Percentiles rank a stretch among this genome's conserved stretches.
Conservation (phyloP, 2,113 vertebrate genomes). For the Lathamus discolor region DNA sequence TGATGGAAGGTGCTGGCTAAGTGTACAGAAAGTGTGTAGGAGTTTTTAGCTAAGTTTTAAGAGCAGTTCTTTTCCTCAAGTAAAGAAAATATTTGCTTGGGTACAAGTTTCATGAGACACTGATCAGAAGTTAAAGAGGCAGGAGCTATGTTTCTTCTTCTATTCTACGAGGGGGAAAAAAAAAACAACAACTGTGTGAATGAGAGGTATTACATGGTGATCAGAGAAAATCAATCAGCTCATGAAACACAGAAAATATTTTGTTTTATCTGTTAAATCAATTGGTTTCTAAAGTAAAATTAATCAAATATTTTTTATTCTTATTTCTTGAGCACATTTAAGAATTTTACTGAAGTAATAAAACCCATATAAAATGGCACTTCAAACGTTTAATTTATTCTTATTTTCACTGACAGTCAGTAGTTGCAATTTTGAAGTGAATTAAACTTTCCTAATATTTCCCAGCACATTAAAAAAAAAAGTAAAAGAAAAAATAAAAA, state of each 20-base stretch:
- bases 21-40: not conserved
- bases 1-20: not conserved
- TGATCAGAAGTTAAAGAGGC: not conserved
- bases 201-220: not conserved
- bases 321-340: not conserved
- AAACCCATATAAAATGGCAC: not conserved
- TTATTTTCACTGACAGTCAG: not conserved
- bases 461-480: not conserved
- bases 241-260: not conserved
- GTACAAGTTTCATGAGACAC: not conserved
- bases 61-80: not conserved
- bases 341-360: not conserved
- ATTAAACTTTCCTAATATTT: not conserved
- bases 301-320: not conserved
- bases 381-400: not conserved
- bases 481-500: not conserved
- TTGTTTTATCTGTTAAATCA: not conserved
- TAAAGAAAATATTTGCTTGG: not conserved
- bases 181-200: not conserved
- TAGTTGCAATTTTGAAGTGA: not conserved
- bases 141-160: fast-evolving
- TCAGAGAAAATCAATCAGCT: not conserved
- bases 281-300: not conserved
- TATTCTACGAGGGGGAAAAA: not conserved
- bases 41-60: not conserved